Evolutionary conservation across 2,113 vertebrate species (phyloP).

Genomic region (Oreochromis niloticus): DNA sequence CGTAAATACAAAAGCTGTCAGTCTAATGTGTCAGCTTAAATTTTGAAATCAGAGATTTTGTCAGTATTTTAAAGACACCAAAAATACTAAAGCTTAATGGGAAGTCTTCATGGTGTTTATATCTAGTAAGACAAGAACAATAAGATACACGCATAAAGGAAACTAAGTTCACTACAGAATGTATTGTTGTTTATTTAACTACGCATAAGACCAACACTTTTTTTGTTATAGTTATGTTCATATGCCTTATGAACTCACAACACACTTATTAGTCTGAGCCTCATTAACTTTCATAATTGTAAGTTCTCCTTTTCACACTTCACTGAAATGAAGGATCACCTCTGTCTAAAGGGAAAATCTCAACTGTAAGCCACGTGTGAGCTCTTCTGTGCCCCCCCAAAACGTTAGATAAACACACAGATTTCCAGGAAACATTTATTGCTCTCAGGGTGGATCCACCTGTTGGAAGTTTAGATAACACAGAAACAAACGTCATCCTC

Average conservation of each 20-base stretch:
- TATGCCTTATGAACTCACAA: not conserved
- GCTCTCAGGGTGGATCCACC: not conserved
- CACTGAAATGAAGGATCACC: not conserved
- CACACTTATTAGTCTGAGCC: not conserved
- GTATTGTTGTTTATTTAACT: not conserved
- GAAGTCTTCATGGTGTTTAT: not conserved
- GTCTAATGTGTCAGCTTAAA: not conserved
- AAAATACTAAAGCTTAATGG: fast-evolving
- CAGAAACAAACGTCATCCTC: not conserved
- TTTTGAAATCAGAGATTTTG: not conserved
- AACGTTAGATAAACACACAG: not conserved
- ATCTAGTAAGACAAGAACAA: not conserved
- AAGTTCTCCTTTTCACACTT: not conserved
- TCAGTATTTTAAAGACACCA: not conserved
- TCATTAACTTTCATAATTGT: not conserved
- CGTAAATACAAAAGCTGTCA: not conserved
- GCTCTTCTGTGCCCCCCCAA: not conserved
- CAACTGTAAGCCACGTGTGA: not conserved
- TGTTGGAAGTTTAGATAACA: not conserved
- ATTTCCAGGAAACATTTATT: not conserved
- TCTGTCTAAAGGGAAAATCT: not conserved
- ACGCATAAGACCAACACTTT: not conserved
- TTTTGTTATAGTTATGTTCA: not conserved
- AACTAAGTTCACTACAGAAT: not conserved
- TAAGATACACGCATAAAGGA: not conserved